Evolutionary conservation across 2,888 invertebrate genomes (phyloP), one percentile per base, ranked within the genome.

Genomic region (Acanthopleura granulata): DNA sequence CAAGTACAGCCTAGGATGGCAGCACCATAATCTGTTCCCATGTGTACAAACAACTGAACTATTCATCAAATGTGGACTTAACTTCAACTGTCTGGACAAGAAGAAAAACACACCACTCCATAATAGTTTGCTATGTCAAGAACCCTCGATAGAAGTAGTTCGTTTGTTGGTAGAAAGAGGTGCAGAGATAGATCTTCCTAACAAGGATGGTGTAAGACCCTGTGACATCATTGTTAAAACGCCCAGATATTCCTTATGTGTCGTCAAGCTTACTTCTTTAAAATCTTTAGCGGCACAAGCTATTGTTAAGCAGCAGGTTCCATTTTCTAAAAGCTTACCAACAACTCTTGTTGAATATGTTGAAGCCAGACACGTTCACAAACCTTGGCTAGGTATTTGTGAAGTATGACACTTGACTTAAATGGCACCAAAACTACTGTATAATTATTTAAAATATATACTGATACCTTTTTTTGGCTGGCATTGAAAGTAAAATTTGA

Each of bases 21-120:
- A 66, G 6, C 66, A 66, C 29, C 66, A 66, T 6, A 66, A 66
- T 16, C 29, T 66, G 25, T 66, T 66, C 66, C 66, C 66, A 6
- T 66, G 27, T 16, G 1, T 16, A 27, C 15, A 22, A 27, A 66
- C 25, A 27, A 25, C 66, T 6, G 6, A 25, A 66, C 66, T 66
- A 18, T 25, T 66, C 6, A 27, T 27, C 16, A 15, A 66, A 66
- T 66, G 22, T 66, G 66, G 66, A 66, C 29, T 66, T 66, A 25
- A 66, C 25, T 16, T 66, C 16, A 66, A 66, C 66, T 66, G 66
- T 25, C 1, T 66, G 6, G 66, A 66, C 25, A 25, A 66, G 3
- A 27, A 16, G 18, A 27, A 27, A 27, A 66, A 66, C 66, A 66
- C 66, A 27, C 66, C 66, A 27, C 29, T 66, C 6, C 66, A 66